Conservation (phyloP, 2,888 invertebrate species). For the Drosophila cognata region DNA sequence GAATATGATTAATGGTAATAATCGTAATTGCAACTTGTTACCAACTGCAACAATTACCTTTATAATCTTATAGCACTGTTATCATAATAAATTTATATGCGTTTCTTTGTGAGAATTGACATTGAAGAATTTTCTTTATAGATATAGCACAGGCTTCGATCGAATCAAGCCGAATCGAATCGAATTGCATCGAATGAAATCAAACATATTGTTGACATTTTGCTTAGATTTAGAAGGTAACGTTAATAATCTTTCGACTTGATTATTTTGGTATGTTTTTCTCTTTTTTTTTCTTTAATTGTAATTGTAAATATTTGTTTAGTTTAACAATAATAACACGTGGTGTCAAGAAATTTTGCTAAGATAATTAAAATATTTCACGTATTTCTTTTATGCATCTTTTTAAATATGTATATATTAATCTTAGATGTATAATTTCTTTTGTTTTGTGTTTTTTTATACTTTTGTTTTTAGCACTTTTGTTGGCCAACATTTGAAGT, state of each 20-base stretch:
- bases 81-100: slow-evolving; percentile 7
- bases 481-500: slow-evolving; percentile 49
- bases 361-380: slow-evolving; percentile 66
- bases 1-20: slow-evolving; percentile 32
- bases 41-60: slow-evolving; percentile 27
- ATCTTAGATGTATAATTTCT: slow-evolving; percentile 6
- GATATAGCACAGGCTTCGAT: slow-evolving; percentile 14
- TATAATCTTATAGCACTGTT: not conserved
- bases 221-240: slow-evolving; percentile 17
- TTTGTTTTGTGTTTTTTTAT: not conserved
- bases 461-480: slow-evolving; percentile 31
- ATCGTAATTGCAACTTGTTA: slow-evolving; percentile 48
- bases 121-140: slow-evolving; percentile 26
- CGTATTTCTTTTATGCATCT: slow-evolving; percentile 10
- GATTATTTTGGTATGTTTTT: slow-evolving; percentile 30
- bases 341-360: slow-evolving; percentile 71
- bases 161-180: not conserved
- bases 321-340: slow-evolving; percentile 73
- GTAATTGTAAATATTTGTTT: slow-evolving; percentile 42
- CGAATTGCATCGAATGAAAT: not conserved
- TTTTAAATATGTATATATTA: slow-evolving; percentile 13
- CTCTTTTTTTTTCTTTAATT: slow-evolving; percentile 21
- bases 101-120: slow-evolving; percentile 37
- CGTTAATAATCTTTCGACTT: slow-evolving; percentile 21
- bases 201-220: slow-evolving; percentile 9